phyloP scores from a whole-genome alignment of 2,888 invertebrate genomes.

The Mesochorus sp. region DNA sequence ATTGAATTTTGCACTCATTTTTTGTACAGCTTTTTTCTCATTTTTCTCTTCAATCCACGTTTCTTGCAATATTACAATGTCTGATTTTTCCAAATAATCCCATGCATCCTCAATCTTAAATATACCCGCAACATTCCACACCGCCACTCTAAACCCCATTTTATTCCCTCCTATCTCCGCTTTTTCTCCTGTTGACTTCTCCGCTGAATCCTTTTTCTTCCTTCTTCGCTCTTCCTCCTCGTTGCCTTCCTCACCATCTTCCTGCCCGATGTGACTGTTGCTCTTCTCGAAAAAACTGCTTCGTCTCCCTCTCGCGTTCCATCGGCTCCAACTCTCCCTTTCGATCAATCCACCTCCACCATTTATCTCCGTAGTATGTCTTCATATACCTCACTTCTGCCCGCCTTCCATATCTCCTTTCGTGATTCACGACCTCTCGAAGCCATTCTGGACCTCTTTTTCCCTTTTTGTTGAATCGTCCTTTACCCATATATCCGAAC shows the following conservation, averaged over 20 bases:
- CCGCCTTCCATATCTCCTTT: slow-evolving; percentile 10
- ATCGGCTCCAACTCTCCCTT: slow-evolving; percentile 27
- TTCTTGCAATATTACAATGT: slow-evolving; percentile 20
- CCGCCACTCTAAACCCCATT: not conserved
- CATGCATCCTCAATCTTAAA: slow-evolving; percentile 26
- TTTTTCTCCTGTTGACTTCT: not conserved
- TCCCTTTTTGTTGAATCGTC: slow-evolving; percentile 31
- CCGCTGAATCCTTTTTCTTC: not conserved
- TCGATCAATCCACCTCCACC: slow-evolving; percentile 15
- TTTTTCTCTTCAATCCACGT: slow-evolving; percentile 38
- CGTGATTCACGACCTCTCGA: slow-evolving; percentile 5
- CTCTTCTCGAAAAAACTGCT: not conserved
- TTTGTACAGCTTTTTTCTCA: not conserved
- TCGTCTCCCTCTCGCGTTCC: slow-evolving; percentile 5
- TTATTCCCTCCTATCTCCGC: not conserved
- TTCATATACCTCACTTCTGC: slow-evolving; percentile 26
- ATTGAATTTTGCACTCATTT: slow-evolving; percentile 1
- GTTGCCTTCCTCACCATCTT: not conserved
- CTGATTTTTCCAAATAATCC: slow-evolving; percentile 4
- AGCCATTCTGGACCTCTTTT: slow-evolving; percentile 33
- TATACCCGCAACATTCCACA: slow-evolving; percentile 30
- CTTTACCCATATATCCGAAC: slow-evolving; percentile 28
- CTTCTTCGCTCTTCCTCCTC: slow-evolving; percentile 11
- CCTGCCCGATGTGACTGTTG: slow-evolving; percentile 15
- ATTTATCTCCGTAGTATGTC: not conserved